These are phyloP conservation scores for Telmatochromis brachygnathus DNA, from an alignment of 2,113 vertebrate species.

Conservation along the genomic window DNA sequence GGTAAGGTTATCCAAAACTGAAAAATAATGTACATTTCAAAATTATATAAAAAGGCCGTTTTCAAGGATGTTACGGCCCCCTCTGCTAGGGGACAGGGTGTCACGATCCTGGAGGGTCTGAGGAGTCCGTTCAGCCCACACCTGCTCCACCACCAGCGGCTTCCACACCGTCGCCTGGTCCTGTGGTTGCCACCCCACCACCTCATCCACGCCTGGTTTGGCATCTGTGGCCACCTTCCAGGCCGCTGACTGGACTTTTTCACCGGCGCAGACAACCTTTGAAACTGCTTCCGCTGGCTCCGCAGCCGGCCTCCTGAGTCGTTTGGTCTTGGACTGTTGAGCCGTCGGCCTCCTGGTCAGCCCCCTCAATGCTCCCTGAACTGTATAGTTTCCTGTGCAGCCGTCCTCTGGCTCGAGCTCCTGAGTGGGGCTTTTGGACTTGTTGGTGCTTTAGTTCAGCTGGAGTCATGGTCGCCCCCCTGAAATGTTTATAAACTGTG, in stretches of 20 bases:
- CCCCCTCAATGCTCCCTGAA: not conserved
- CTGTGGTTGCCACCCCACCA: too few species aligned
- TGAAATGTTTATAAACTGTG: too few species aligned
- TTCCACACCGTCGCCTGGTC: not conserved
- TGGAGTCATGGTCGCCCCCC: too few species aligned
- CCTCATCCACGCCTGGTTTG: not conserved
- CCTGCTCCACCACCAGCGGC: not conserved
- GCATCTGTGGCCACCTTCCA: not conserved
- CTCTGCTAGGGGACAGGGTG: not conserved
- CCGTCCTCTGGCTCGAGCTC: rapidly evolving
- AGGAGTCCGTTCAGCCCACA: not conserved
- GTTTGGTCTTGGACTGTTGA: not conserved
- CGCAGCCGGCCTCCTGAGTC: rapidly evolving
- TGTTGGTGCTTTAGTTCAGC: too few species aligned
- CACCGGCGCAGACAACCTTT: not conserved
- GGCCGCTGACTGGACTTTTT: not conserved
- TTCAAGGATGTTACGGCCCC: not conserved
- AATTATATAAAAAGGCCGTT: rapidly evolving
- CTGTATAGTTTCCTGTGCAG: not conserved
- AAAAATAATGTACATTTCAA: not conserved
- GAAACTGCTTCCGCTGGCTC: too few species aligned
- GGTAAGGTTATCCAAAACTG: not conserved
- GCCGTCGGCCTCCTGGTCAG: not conserved
- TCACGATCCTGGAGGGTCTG: not conserved
- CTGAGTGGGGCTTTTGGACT: too few species aligned